Percentiles rank a stretch among this genome's conserved stretches.
phyloP scores from a whole-genome alignment of 2,113 vertebrate species.

The Alligator mississippiensis region DNA sequence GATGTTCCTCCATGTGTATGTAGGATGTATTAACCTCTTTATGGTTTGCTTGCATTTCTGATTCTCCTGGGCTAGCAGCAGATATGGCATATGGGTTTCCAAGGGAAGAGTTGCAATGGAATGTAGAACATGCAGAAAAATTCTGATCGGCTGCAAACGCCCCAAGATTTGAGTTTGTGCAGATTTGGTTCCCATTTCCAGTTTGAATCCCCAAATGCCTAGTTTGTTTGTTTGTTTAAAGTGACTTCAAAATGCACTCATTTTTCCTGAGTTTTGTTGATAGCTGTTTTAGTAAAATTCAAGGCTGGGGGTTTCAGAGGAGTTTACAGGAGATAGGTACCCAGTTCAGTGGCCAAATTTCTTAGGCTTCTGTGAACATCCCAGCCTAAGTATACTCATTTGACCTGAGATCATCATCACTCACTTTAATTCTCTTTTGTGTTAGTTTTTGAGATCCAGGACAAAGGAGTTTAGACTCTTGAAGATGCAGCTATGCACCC shows the following conservation, averaged over 20 bases:
- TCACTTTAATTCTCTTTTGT: neutral
- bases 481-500: slow-evolving; percentile 50
- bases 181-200: neutral
- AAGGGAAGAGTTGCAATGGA: neutral
- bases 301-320: neutral
- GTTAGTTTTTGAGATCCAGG: neutral
- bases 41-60: neutral
- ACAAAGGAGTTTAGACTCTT: neutral
- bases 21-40: too few relatives aligned
- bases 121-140: neutral
- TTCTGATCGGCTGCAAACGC: neutral
- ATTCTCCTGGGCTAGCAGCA: neutral
- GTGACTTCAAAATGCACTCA: neutral
- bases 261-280: neutral
- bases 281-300: neutral
- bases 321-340: neutral
- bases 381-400: neutral
- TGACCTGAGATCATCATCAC: neutral
- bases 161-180: neutral
- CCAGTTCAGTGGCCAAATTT: neutral
- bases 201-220: neutral
- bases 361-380: neutral
- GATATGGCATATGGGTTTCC: neutral
- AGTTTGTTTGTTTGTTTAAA: neutral
- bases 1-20: too few relatives aligned